Percentiles rank a stretch among this genome's conserved stretches.
These are phyloP conservation scores for Ischnura elegans DNA, from an alignment of 2,888 invertebrate genomes.

Conservation along the genomic window DNA sequence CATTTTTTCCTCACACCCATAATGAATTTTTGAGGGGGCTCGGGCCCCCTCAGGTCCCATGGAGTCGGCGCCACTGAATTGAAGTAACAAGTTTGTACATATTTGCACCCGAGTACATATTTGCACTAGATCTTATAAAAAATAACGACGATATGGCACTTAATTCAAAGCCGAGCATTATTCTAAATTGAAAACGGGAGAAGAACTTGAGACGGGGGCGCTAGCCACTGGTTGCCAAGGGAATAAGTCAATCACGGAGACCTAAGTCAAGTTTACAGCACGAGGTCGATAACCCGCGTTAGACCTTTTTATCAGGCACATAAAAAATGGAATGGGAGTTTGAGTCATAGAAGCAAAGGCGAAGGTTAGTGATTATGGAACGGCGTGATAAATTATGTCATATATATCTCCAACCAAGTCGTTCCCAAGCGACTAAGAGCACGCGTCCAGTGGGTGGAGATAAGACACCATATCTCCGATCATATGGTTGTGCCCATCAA, in stretches of 20 bases:
- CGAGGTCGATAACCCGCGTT: conserved; percentile 47
- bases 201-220: too few relatives aligned
- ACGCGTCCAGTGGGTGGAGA: background rate
- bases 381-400: conserved; percentile 52
- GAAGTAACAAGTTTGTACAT: too few relatives aligned
- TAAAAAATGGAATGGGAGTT: background rate
- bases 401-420: background rate
- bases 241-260: conserved; percentile 38
- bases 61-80: too few relatives aligned
- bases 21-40: too few relatives aligned
- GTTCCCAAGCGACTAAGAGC: background rate
- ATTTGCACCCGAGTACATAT: too few relatives aligned
- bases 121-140: too few relatives aligned
- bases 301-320: conserved; percentile 50
- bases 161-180: too few relatives aligned
- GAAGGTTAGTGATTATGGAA: conserved; percentile 22
- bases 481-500: background rate
- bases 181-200: too few relatives aligned
- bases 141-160: too few relatives aligned
- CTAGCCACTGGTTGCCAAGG: conserved; percentile 46
- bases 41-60: too few relatives aligned
- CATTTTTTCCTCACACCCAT: too few relatives aligned
- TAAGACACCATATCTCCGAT: background rate
- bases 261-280: background rate
- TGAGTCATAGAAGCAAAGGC: conserved; percentile 48